phyloP scores from a whole-genome alignment of 2,888 invertebrate genomes.

The Phanerotoma sp. region DNA sequence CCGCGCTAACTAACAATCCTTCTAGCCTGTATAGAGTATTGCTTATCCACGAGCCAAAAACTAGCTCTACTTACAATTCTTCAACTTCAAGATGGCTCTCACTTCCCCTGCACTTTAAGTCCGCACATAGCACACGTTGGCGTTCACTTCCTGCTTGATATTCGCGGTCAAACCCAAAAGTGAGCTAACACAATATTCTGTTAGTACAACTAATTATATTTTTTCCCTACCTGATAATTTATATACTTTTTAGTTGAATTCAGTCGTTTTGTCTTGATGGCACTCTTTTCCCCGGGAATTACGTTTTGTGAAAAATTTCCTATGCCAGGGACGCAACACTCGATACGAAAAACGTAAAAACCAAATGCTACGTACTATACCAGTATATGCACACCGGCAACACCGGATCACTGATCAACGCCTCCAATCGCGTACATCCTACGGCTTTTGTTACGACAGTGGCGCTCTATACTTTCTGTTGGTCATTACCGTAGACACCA shows the following conservation, averaged over 20 bases:
- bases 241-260: background rate
- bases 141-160: constrained; percentile 23
- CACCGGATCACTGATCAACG: background rate
- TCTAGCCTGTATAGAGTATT: background rate
- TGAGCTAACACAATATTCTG: background rate
- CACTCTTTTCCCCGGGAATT: constrained; percentile 22
- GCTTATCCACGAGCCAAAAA: constrained; percentile 16
- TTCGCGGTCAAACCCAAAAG: constrained; percentile 4
- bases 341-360: background rate
- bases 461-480: too few relatives aligned
- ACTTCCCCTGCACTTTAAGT: constrained; percentile 15
- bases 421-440: too few relatives aligned
- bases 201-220: background rate
- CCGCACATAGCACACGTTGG: constrained; percentile 17
- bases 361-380: too few relatives aligned
- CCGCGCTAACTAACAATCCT: constrained; percentile 1
- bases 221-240: constrained; percentile 2
- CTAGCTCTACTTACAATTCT: constrained; percentile 3
- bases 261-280: constrained; percentile 2
- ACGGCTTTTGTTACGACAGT: too few relatives aligned
- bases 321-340: constrained; percentile 21
- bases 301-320: constrained; percentile 18
- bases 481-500: too few relatives aligned
- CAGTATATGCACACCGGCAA: background rate
- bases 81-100: constrained; percentile 30